Evolutionary conservation across 1,140 invertebrate species (phyloP).

Genomic region (Eciton burchellii): DNA sequence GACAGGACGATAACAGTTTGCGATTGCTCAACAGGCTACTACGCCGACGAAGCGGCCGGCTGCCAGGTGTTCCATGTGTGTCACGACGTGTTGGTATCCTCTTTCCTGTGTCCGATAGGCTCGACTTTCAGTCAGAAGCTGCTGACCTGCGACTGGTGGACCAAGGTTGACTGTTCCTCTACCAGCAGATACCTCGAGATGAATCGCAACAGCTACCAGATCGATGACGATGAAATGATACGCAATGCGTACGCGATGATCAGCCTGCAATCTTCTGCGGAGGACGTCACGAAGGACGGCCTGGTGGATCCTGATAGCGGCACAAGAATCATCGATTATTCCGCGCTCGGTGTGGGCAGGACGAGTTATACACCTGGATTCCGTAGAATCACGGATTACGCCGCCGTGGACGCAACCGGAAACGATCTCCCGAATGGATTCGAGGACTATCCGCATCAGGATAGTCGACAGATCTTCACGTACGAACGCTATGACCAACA

Average conservation of each 20-base stretch:
- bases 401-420: constrained; percentile 45
- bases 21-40: constrained; percentile 80
- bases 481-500: constrained; percentile 15
- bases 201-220: constrained; percentile 76
- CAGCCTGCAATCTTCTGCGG: constrained; percentile 71
- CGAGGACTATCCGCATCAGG: constrained; percentile 62
- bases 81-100: constrained; percentile 84
- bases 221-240: constrained; percentile 82
- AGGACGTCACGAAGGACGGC: constrained; percentile 67
- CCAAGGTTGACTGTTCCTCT: constrained; percentile 85
- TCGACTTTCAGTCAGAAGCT: constrained; percentile 86
- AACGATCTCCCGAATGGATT: constrained; percentile 73
- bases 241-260: constrained; percentile 83
- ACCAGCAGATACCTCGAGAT: constrained; percentile 76
- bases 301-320: constrained; percentile 72
- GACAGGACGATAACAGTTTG: constrained; percentile 5
- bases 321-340: constrained; percentile 66
- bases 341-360: constrained; percentile 39
- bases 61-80: constrained; percentile 87
- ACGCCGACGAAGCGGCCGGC: constrained; percentile 84
- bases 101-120: constrained; percentile 87
- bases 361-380: constrained; percentile 34
- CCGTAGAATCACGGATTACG: constrained; percentile 63
- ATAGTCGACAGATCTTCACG: not conserved
- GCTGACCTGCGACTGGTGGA: constrained; percentile 87